These are phyloP conservation scores for Leptinotarsa lineolata DNA, from an alignment of 1,140 invertebrate genomes.

Conservation along the genomic window DNA sequence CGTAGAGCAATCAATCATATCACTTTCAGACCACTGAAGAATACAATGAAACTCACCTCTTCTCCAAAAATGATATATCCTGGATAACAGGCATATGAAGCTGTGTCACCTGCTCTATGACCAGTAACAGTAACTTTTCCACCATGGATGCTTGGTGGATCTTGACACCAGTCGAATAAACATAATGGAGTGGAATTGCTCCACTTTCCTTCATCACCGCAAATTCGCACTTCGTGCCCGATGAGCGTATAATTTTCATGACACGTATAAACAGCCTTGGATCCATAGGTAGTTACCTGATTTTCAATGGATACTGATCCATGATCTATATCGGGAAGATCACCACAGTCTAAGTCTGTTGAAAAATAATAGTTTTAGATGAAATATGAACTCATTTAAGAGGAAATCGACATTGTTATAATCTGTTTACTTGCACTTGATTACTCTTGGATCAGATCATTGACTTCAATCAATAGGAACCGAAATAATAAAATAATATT, in stretches of 20 bases:
- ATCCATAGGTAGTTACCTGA: constrained; percentile 76
- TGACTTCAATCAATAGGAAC: too few species aligned
- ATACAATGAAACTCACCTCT: constrained; percentile 60
- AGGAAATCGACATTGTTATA: too few species aligned
- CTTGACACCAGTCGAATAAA: constrained; percentile 83
- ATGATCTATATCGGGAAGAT: constrained; percentile 70
- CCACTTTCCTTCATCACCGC: constrained; percentile 81
- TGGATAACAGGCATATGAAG: constrained; percentile 78
- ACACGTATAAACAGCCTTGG: constrained; percentile 75
- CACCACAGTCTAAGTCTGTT: constrained; percentile 82
- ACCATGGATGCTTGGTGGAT: constrained; percentile 74
- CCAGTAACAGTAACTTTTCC: constrained; percentile 72
- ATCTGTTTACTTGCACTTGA: too few species aligned
- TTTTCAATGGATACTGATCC: constrained; percentile 71
- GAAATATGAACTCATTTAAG: too few species aligned
- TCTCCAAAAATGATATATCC: constrained; percentile 85
- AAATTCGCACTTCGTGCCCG: constrained; percentile 74
- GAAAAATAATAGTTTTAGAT: background rate
- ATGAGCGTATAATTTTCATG: constrained; percentile 84
- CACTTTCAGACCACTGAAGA: too few species aligned
- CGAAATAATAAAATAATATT: too few species aligned
- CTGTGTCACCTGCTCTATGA: constrained; percentile 74
- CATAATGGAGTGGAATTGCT: constrained; percentile 77
- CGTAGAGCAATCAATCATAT: too few species aligned
- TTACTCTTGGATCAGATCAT: too few species aligned